Base-by-base conservation (phyloP, 2,888 invertebrate species). In the Polymixis flavicincta region DNA sequence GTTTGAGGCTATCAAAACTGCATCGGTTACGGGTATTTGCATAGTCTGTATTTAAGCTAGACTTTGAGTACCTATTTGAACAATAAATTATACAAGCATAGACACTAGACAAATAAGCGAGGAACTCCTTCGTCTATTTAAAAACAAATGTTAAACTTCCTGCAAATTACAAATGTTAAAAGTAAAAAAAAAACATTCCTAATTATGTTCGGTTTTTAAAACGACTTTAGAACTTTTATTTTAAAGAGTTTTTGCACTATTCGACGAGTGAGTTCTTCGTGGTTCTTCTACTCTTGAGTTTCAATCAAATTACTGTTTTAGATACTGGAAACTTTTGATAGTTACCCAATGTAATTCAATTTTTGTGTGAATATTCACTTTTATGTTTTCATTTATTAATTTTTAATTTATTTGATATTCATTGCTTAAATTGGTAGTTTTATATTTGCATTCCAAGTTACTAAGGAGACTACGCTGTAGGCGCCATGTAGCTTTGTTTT, bases 31-130 rank as follows among this genome's bases (percentile, higher is more conserved):
- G 11, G 11, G 0, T 76, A 84, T 80, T 83, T 73, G 63, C 60
- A 48, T 57, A 63, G 66, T 63, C 50, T 64, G 52, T 73, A 45
- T 61, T 60, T 70, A 37, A 60, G 55, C 52, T 81, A 74, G 70
- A 81, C 52, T 60, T 60, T 60, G 37, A 63, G 32, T 82, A 32
- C 32, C 4, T 32, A 72, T 87, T 87, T 82, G 73, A 59, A 55
- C 74, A 74, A 79, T 61, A 60, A 69, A 74, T 71, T 84, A 57
- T 66, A 70, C 61, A 81, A 76, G 52, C 71, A 74, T 74, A 79
- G 83, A 85, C 76, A 68, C 50, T 50, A 72, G 19, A 65, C 57
- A 76, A 87, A 86, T 74, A 86, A 72, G 54, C n/a, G 64, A 52
- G 74, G 73, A 77, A 76, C 82, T 85, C 57, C 50, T 80, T 71